A percentile compares a stretch with the other conserved stretches of the same genome.
Conservation (phyloP, 2,797 vertebrate genomes). For the Echeneis naucrates region DNA sequence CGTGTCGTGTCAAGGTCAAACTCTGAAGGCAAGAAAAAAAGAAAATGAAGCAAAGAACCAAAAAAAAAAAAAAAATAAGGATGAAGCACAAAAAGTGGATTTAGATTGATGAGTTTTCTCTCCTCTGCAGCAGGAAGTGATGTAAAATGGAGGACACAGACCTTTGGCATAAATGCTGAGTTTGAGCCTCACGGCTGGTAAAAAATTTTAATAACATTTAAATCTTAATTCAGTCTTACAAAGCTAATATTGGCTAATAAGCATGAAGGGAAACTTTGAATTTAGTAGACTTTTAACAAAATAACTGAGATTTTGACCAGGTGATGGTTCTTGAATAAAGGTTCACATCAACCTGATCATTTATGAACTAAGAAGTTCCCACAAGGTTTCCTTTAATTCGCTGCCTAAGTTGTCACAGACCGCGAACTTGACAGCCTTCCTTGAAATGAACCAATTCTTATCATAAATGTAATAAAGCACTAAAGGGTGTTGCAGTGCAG, state of each 20-base stretch:
- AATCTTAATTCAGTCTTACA: neutral
- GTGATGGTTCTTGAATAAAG: neutral
- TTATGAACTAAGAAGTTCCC: conserved; percentile 39
- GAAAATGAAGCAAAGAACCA: no score
- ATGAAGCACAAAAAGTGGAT: conserved; percentile 28
- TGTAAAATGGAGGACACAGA: conserved; percentile 21
- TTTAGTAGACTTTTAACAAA: neutral
- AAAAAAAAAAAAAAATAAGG: no score
- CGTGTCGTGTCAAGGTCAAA: conserved; percentile 59
- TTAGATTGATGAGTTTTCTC: conserved; percentile 12
- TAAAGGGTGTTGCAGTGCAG: conserved; percentile 12
- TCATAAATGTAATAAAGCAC: conserved; percentile 62
- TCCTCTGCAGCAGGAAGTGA: conserved; percentile 31
- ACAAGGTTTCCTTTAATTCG: conserved; percentile 13
- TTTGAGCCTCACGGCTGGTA: conserved; percentile 24
- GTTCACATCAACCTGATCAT: conserved; percentile 20
- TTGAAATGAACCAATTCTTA: conserved; percentile 55
- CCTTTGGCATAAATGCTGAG: conserved; percentile 30
- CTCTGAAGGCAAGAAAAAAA: conserved; percentile 37
- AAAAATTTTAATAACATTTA: neutral
- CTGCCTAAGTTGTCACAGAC: conserved; percentile 8
- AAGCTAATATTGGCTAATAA: neutral
- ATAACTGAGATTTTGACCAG: neutral
- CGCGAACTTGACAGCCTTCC: conserved; percentile 35
- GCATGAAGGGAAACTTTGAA: neutral